phyloP scores from a whole-genome alignment of 64 coral and sea anemone species.

The Montipora capricornis region DNA sequence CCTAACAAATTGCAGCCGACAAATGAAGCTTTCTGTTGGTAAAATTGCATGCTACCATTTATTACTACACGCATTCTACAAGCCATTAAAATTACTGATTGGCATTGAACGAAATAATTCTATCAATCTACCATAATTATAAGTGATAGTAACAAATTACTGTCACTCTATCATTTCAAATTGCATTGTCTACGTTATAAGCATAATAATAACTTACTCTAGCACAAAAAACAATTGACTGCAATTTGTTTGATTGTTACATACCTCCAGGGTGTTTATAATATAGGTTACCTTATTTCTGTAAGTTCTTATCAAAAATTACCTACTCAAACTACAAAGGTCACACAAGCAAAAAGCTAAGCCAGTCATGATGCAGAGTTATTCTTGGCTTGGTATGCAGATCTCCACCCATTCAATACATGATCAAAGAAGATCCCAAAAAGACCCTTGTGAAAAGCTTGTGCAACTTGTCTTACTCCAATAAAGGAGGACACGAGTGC shows the following conservation, averaged over 20 bases:
- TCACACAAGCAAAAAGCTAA: background rate
- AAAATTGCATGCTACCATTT: background rate
- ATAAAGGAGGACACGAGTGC: background rate
- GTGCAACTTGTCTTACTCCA: background rate
- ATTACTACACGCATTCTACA: background rate
- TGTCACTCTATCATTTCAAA: background rate
- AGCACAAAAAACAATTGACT: conserved; percentile 5
- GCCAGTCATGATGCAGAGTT: background rate
- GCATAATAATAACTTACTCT: conserved; percentile 18
- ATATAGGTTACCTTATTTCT: background rate
- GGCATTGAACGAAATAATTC: background rate
- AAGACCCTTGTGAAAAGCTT: background rate
- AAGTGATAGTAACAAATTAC: background rate
- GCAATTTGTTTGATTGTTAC: background rate
- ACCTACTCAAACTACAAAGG: no score
- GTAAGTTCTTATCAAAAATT: background rate
- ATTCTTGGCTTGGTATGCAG: background rate
- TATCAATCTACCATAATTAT: background rate
- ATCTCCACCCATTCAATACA: background rate
- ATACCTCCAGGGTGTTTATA: background rate
- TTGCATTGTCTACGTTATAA: background rate
- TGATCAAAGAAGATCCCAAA: background rate
- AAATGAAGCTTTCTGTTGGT: background rate
- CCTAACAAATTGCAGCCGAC: background rate
- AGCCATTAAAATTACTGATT: background rate